Evolutionary conservation across 2,888 invertebrate genomes (phyloP).

Genomic region (Euphydryas editha): DNA sequence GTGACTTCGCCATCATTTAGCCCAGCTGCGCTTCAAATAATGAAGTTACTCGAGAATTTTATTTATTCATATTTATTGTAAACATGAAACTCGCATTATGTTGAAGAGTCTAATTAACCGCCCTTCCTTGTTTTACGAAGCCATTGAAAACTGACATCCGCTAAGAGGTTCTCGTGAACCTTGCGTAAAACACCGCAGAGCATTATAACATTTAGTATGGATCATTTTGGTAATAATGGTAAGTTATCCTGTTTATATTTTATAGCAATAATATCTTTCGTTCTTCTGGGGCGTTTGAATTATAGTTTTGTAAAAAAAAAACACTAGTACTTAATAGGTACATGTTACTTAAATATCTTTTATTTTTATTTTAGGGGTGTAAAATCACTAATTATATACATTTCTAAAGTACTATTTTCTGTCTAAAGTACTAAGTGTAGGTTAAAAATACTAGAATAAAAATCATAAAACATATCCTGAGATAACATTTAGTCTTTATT

Average conservation of each 20-base stretch:
- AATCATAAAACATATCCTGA: no score
- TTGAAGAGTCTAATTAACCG: background rate
- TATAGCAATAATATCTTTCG: background rate
- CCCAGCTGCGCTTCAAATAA: background rate
- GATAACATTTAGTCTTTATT: no score
- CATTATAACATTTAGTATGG: background rate
- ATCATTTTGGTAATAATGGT: background rate
- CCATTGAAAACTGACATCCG: background rate
- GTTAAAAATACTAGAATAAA: no score
- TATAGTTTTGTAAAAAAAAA: no score
- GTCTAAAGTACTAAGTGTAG: no score
- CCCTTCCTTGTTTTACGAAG: background rate
- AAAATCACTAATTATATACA: no score
- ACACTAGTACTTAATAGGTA: no score
- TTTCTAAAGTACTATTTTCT: no score
- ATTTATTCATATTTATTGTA: background rate
- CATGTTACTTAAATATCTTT: no score
- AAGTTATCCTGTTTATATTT: background rate
- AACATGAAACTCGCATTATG: background rate
- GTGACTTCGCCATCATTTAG: constrained; percentile 1
- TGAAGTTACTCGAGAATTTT: background rate
- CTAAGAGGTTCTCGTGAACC: background rate
- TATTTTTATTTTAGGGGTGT: no score
- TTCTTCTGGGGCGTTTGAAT: no score
- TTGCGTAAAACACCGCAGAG: background rate